Percentiles rank a stretch among this genome's conserved stretches.
Conservation (phyloP, 2,113 vertebrate genomes). For the Kobus ellipsiprymnus region DNA sequence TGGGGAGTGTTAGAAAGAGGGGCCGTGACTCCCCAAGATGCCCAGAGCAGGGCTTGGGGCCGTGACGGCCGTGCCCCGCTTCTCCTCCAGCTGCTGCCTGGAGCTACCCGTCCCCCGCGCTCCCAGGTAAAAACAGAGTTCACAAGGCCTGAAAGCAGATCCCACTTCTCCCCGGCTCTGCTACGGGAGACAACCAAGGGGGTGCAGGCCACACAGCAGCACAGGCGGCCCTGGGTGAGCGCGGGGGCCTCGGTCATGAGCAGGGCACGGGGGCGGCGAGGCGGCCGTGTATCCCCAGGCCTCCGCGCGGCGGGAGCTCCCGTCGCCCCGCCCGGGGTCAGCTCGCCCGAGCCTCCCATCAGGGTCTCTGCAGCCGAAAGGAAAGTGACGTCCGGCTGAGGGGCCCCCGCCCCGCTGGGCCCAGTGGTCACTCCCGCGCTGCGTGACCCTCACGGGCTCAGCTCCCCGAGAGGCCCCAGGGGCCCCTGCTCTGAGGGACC, state of each 20-base stretch:
- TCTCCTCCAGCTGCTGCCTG: neutral
- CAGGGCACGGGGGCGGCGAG: accelerated
- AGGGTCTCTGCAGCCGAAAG: neutral
- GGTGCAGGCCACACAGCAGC: neutral
- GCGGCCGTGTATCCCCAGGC: neutral
- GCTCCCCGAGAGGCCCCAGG: neutral
- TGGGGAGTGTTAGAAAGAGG: neutral
- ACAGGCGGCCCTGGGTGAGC: neutral
- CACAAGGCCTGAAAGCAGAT: neutral
- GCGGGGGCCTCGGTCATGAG: accelerated
- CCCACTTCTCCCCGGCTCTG: accelerated
- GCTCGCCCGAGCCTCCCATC: neutral
- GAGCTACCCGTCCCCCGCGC: accelerated
- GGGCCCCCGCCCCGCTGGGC: too few species aligned
- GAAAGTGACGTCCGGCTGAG: neutral
- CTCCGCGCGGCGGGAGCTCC: neutral
- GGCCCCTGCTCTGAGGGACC: neutral
- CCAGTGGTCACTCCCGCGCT: neutral
- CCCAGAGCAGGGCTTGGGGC: neutral
- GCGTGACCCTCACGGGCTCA: neutral
- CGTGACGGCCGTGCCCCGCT: accelerated
- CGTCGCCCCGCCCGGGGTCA: neutral
- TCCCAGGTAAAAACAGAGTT: neutral
- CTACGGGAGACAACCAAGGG: neutral
- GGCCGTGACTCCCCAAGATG: too few species aligned